These are phyloP conservation scores for Pachyuromys duprasi DNA, from an alignment of 2,797 vertebrate genomes.

Conservation along the genomic window DNA sequence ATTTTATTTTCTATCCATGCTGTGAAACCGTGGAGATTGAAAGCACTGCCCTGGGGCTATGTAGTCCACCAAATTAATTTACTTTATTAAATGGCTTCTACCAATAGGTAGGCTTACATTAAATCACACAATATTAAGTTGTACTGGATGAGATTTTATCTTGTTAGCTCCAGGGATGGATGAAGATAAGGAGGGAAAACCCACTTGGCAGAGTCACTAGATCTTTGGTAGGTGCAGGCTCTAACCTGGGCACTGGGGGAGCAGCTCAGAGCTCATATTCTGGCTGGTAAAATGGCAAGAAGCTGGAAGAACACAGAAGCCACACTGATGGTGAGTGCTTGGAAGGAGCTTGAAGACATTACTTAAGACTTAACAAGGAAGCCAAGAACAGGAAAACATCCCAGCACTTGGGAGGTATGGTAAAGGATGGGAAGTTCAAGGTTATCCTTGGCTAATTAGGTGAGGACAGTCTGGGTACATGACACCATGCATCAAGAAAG, in stretches of 20 bases:
- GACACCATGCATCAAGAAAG: neutral
- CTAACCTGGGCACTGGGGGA: neutral
- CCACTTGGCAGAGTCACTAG: neutral
- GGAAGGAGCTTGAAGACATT: neutral
- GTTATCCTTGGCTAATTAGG: neutral
- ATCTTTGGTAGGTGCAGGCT: neutral
- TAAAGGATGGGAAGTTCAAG: neutral
- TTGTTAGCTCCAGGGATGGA: neutral
- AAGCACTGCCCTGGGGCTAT: neutral
- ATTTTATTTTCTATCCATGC: neutral
- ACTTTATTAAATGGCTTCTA: neutral
- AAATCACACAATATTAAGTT: neutral
- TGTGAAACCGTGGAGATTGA: neutral
- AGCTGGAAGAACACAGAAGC: neutral
- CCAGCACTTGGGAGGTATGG: neutral
- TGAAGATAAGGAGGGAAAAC: slow-evolving; percentile 12
- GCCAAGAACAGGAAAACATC: neutral
- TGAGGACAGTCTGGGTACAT: neutral
- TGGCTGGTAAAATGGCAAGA: neutral
- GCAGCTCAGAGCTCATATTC: neutral
- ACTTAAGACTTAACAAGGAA: neutral
- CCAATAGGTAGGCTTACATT: neutral
- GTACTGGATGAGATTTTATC: neutral
- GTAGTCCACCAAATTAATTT: slow-evolving; percentile 24
- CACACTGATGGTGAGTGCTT: neutral